Percentiles rank a stretch among this genome's conserved stretches.
Evolutionary conservation across 2,113 vertebrate genomes (phyloP).

Genomic region (Macrotis lagotis): DNA sequence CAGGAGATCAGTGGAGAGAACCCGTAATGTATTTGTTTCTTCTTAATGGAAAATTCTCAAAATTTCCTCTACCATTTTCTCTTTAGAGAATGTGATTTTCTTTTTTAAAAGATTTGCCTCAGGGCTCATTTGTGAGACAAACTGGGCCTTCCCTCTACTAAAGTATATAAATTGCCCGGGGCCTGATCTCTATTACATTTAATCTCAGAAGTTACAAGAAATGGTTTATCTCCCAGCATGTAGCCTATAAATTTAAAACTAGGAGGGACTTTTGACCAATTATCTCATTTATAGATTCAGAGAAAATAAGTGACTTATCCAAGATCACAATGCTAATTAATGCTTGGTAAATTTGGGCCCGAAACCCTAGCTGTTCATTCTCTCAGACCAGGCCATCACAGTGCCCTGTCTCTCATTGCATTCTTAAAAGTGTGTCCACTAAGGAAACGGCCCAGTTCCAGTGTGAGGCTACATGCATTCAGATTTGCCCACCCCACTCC

Average conservation of each 20-base stretch:
- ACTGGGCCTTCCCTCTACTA: background rate
- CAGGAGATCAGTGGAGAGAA: background rate
- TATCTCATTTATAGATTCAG: background rate
- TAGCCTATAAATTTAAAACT: background rate
- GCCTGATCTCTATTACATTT: background rate
- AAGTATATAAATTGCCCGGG: background rate
- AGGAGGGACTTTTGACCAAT: background rate
- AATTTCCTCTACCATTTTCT: constrained; percentile 24
- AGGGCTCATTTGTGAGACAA: background rate
- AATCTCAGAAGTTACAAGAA: background rate
- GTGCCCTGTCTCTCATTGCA: background rate
- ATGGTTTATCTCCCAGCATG: background rate
- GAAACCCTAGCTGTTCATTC: background rate
- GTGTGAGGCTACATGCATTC: background rate
- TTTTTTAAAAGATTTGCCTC: background rate
- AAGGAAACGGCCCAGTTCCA: background rate
- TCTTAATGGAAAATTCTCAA: background rate
- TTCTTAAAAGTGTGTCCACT: background rate
- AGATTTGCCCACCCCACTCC: background rate
- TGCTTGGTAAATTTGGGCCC: background rate
- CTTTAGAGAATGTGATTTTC: background rate
- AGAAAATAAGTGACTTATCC: background rate
- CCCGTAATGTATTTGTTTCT: background rate
- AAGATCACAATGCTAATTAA: background rate
- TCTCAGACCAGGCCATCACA: background rate